phyloP scores from a whole-genome alignment of 53 echinoderm and acorn worm genomes.

The Actinopyga echinites region DNA sequence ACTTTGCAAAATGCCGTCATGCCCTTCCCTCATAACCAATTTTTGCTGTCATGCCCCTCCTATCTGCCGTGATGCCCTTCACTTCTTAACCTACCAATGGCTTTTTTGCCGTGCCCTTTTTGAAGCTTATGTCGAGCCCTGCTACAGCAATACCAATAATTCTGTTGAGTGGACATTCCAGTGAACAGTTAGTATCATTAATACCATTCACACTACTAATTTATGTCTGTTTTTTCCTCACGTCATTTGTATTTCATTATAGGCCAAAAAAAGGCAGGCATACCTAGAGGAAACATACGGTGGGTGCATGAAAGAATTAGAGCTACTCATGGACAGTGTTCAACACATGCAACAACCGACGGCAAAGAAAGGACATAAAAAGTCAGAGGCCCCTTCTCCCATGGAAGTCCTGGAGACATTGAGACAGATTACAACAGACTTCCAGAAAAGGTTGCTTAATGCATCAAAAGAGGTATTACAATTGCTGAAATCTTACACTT shows the following conservation, averaged over 20 bases:
- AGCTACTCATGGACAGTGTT: constrained; percentile 63
- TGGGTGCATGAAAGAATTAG: constrained; percentile 94
- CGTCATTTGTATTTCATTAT: neutral
- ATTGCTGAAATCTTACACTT: neutral
- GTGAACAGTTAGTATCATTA: neutral
- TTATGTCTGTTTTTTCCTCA: neutral
- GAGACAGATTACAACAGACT: constrained; percentile 77
- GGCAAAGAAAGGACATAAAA: constrained; percentile 31
- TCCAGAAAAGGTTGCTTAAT: constrained; percentile 72
- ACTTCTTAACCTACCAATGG: too few species aligned
- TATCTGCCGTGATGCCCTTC: too few species aligned
- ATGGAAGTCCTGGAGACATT: constrained; percentile 84
- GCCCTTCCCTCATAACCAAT: too few species aligned
- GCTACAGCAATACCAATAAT: too few species aligned
- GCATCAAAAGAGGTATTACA: constrained; percentile 77
- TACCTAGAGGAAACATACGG: constrained; percentile 96
- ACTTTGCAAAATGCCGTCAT: too few species aligned
- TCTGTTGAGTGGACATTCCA: too few species aligned
- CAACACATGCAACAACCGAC: constrained; percentile 2
- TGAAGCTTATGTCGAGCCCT: too few species aligned
- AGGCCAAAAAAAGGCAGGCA: constrained; percentile 94
- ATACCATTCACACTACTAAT: neutral
- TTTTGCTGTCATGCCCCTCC: too few species aligned
- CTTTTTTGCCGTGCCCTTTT: too few species aligned
- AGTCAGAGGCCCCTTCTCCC: constrained; percentile 53